These are phyloP conservation scores for Bugula neritina DNA, from an alignment of 2,888 invertebrate species.

Conservation along the genomic window DNA sequence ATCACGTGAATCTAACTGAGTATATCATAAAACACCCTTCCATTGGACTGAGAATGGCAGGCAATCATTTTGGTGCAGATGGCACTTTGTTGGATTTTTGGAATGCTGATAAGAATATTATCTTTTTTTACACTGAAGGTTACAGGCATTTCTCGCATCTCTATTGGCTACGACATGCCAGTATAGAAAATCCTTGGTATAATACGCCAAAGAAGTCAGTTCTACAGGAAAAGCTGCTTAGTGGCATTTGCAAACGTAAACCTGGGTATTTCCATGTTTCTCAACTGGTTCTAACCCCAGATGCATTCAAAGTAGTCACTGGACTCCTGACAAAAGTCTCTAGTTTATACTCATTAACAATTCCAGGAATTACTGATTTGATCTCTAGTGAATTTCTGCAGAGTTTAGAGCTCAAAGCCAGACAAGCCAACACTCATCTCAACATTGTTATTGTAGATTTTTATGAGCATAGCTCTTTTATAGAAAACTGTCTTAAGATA, in stretches of 20 bases:
- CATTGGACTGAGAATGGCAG: constrained; percentile 8
- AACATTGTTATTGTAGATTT: constrained; percentile 26
- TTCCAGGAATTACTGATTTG: constrained; percentile 4
- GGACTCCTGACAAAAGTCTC: constrained; percentile 2
- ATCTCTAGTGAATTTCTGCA: not conserved
- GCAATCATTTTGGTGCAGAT: constrained; percentile 18
- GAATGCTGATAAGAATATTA: constrained; percentile 26
- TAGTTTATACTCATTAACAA: constrained; percentile 10
- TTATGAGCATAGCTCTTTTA: constrained; percentile 23
- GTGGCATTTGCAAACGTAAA: not conserved
- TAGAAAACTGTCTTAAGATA: constrained; percentile 14
- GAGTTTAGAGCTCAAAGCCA: not conserved
- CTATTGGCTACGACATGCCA: not conserved
- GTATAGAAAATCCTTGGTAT: constrained; percentile 20
- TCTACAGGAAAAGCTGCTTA: not conserved
- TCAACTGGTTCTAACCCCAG: constrained; percentile 23
- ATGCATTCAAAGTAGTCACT: constrained; percentile 4
- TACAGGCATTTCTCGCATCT: constrained; percentile 20
- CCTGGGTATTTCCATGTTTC: constrained; percentile 2
- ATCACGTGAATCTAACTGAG: constrained; percentile 5
- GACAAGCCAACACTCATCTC: not conserved
- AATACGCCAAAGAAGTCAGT: not conserved
- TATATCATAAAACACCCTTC: constrained; percentile 18
- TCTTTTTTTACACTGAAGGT: constrained; percentile 19
- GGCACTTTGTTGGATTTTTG: not conserved